A percentile compares a stretch with the other conserved stretches of the same genome.
phyloP scores from a whole-genome alignment of 2,888 invertebrate species.

The Copidosoma aretas region DNA sequence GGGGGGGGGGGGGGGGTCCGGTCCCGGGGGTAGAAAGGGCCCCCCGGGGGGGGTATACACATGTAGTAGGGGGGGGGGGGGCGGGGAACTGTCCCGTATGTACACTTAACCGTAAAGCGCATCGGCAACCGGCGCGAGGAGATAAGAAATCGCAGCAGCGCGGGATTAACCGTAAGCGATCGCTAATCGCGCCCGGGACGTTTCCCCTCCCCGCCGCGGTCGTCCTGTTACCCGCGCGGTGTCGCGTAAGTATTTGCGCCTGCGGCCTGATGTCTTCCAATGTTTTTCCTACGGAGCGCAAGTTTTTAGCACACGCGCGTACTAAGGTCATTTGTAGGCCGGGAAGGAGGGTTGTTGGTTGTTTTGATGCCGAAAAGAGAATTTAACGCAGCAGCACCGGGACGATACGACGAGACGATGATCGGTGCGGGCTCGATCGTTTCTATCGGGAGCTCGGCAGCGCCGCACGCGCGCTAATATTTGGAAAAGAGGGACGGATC shows the following conservation, averaged over 20 bases:
- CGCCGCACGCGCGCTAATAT: no score
- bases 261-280: not conserved
- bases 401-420: no score
- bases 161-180: slow-evolving; percentile 23
- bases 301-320: no score
- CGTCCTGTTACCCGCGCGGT: not conserved
- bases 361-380: not conserved
- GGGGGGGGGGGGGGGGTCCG: no score
- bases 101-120: slow-evolving; percentile 25
- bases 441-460: no score
- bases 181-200: slow-evolving; percentile 1
- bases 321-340: no score
- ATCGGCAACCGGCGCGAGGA: not conserved
- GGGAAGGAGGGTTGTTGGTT: not conserved
- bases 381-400: no score
- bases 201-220: slow-evolving; percentile 41
- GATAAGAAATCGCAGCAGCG: slow-evolving; percentile 25
- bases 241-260: not conserved
- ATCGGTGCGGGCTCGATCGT: no score
- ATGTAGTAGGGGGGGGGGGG: no score
- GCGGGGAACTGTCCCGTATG: no score
- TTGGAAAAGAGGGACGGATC: slow-evolving; percentile 1
- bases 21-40: no score
- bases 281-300: no score
- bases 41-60: not conserved